phyloP scores from a whole-genome alignment of 2,113 vertebrate genomes.

The Craseonycteris thonglongyai region DNA sequence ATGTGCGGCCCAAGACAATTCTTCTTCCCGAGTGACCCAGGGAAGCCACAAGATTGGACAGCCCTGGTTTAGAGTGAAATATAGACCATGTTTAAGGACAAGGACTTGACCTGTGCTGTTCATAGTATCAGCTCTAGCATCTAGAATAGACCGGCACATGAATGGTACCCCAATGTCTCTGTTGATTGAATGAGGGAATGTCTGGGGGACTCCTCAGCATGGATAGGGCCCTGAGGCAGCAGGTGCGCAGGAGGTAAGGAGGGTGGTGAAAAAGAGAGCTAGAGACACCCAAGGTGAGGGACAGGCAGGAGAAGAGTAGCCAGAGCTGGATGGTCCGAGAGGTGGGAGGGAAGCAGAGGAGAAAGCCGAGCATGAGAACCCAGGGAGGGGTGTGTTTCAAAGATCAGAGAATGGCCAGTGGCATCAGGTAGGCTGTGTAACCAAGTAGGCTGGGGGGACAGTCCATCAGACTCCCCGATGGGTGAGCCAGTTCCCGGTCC shows the following conservation, averaged over 20 bases:
- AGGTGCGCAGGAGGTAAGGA: background rate
- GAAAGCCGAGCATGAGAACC: background rate
- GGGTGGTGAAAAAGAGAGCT: background rate
- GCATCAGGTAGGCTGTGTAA: fast-evolving
- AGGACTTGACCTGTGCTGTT: background rate
- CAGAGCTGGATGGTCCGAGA: background rate
- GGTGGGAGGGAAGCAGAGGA: background rate
- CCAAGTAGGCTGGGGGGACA: background rate
- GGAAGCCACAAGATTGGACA: too few relatives aligned
- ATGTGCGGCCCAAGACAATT: too few relatives aligned
- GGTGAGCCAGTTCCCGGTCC: background rate
- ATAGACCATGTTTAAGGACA: background rate
- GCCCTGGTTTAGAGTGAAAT: background rate
- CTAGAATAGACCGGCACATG: background rate
- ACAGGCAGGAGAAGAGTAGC: background rate
- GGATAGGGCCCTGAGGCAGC: background rate
- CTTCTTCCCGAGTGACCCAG: too few relatives aligned
- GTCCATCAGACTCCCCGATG: fast-evolving
- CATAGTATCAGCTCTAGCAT: background rate
- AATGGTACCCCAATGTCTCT: background rate
- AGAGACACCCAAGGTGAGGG: background rate
- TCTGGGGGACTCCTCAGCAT: background rate
- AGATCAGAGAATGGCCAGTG: background rate
- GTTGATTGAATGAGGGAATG: background rate
- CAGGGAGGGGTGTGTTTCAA: background rate